Percentiles rank a stretch among this genome's conserved stretches.
Evolutionary conservation across 2,797 vertebrate genomes (phyloP).

Genomic region (Menidia menidia): DNA sequence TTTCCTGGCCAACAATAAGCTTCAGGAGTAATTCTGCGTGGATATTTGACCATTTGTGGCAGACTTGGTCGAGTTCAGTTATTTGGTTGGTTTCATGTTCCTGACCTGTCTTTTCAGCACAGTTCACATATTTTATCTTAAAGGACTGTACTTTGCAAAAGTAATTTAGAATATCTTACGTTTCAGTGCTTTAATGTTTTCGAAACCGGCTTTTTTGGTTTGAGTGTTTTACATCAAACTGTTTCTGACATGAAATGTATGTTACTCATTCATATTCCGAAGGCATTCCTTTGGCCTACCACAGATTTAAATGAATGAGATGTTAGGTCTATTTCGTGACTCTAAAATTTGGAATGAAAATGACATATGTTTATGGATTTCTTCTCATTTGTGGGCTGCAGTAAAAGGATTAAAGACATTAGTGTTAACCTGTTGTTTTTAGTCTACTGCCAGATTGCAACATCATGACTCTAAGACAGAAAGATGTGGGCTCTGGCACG

Average conservation of each 20-base stretch:
- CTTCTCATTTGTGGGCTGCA: neutral
- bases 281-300: too few relatives aligned
- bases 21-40: neutral
- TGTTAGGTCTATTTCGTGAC: neutral
- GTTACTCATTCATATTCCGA: neutral
- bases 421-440: slow-evolving; percentile 28
- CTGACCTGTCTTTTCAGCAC: neutral
- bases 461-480: slow-evolving; percentile 15
- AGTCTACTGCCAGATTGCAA: slow-evolving; percentile 14
- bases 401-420: slow-evolving; percentile 13
- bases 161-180: too few relatives aligned
- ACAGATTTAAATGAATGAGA: neutral
- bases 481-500: slow-evolving; percentile 12
- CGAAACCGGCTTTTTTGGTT: too few relatives aligned
- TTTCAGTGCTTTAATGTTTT: too few relatives aligned
- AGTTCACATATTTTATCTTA: too few relatives aligned
- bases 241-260: neutral
- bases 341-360: neutral
- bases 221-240: too few relatives aligned
- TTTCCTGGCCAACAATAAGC: neutral
- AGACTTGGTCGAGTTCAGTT: too few relatives aligned
- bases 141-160: too few relatives aligned
- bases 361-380: neutral
- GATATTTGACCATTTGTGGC: neutral
- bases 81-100: neutral